Conservation (phyloP, 1,140 invertebrate genomes). For the Nasonia vitripennis region DNA sequence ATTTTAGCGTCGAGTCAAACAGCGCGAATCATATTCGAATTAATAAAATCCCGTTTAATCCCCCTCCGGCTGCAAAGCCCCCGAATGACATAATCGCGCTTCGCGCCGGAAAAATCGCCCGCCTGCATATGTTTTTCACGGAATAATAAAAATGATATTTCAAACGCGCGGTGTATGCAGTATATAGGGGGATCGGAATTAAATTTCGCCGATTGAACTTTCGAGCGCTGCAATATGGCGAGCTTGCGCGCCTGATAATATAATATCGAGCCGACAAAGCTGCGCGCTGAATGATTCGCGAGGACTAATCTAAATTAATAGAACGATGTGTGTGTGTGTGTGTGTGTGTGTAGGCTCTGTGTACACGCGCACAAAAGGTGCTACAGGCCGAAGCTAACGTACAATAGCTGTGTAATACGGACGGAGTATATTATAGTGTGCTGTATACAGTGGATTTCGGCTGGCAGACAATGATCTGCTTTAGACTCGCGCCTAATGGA, state of each 20-base stretch:
- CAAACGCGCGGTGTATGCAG: not conserved
- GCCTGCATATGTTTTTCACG: not conserved
- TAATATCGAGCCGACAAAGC: not conserved
- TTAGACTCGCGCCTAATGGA: constrained; percentile 67
- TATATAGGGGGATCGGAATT: not conserved
- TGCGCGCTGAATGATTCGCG: constrained; percentile 49
- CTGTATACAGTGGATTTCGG: constrained; percentile 64
- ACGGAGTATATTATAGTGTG: constrained; percentile 53
- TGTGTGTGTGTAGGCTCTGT: too few relatives aligned
- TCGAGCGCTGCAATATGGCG: not conserved
- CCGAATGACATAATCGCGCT: not conserved
- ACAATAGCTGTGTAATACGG: constrained; percentile 59
- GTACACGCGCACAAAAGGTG: not conserved
- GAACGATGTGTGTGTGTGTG: not conserved
- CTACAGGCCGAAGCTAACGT: constrained; percentile 56
- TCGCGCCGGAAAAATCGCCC: not conserved
- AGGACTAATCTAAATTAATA: constrained; percentile 64
- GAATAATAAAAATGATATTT: constrained; percentile 6
- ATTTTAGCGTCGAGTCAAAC: constrained; percentile 33
- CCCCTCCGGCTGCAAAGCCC: not conserved
- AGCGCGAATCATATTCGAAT: constrained; percentile 23
- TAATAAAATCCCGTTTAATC: constrained; percentile 19
- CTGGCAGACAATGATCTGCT: constrained; percentile 70
- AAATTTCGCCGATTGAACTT: not conserved
- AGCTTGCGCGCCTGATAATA: too few relatives aligned